phyloP scores from a whole-genome alignment of 2,797 vertebrate species.

The Coranthus polyacanthus region DNA sequence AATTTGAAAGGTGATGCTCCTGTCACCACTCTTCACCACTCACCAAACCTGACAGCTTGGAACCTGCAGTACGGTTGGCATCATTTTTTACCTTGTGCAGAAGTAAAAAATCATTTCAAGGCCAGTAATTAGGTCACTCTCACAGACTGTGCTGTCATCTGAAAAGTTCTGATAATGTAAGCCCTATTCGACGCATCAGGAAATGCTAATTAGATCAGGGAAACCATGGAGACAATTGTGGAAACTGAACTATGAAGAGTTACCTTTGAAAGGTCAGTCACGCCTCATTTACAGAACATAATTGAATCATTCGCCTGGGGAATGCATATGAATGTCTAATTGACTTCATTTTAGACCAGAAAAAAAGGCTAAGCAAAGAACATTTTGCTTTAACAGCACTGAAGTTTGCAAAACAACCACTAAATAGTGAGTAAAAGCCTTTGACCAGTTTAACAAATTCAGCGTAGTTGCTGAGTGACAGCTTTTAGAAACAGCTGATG shows the following conservation, averaged over 20 bases:
- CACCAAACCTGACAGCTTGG: neutral
- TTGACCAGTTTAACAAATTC: slow-evolving; percentile 1
- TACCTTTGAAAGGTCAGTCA: slow-evolving; percentile 53
- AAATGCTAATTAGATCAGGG: slow-evolving; percentile 36
- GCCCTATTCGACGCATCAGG: slow-evolving; percentile 10
- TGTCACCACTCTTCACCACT: too few relatives aligned
- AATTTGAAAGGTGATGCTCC: too few relatives aligned
- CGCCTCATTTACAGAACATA: slow-evolving; percentile 56
- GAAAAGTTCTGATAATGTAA: slow-evolving; percentile 25
- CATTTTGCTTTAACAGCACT: neutral
- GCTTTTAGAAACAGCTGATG: slow-evolving; percentile 43
- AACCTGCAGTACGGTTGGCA: neutral
- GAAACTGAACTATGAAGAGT: slow-evolving; percentile 41
- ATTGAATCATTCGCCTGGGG: slow-evolving; percentile 43
- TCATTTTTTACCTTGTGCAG: neutral
- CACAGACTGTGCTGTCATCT: slow-evolving; percentile 1
- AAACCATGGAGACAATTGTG: slow-evolving; percentile 29
- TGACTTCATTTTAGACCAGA: slow-evolving; percentile 37
- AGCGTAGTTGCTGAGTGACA: slow-evolving; percentile 20
- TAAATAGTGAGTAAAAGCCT: neutral
- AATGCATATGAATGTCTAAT: slow-evolving; percentile 40
- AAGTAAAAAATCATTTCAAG: too few relatives aligned
- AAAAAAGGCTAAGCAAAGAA: slow-evolving; percentile 7
- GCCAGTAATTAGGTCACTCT: slow-evolving; percentile 13
- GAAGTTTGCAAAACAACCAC: neutral